Evolutionary conservation across 2,888 invertebrate genomes (phyloP).

Genomic region (Diadegma fenestrale): DNA sequence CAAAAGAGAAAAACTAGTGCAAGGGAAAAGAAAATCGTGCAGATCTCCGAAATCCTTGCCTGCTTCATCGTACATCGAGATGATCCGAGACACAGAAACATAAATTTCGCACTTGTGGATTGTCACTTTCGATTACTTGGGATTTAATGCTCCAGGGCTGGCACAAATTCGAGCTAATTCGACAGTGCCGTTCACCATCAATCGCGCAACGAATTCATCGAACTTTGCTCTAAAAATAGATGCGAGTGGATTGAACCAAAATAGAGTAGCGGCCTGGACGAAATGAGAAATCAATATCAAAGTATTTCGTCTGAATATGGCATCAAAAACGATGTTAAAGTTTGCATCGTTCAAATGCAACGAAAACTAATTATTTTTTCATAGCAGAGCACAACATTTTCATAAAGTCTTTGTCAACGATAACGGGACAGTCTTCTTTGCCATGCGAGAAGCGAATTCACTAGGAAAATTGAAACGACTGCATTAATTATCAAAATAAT

Average conservation of each 20-base stretch:
- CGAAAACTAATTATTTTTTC: too few relatives aligned
- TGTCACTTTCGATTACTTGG: neutral
- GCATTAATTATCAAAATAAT: too few relatives aligned
- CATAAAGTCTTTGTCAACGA: too few relatives aligned
- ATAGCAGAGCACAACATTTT: too few relatives aligned
- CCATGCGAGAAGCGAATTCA: too few relatives aligned
- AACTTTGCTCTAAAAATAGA: neutral
- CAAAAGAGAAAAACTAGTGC: neutral
- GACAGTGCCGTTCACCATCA: neutral
- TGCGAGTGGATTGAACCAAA: neutral
- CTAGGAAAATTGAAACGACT: too few relatives aligned
- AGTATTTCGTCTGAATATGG: neutral
- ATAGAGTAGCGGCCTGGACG: neutral
- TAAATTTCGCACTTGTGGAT: neutral
- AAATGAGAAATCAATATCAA: neutral
- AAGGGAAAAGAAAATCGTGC: neutral
- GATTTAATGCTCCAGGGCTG: neutral
- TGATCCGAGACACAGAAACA: neutral
- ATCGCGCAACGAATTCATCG: neutral
- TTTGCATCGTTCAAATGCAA: too few relatives aligned
- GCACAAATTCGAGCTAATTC: neutral
- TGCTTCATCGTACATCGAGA: too few relatives aligned
- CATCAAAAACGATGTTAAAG: too few relatives aligned
- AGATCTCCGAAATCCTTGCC: neutral
- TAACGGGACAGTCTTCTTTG: too few relatives aligned